Base-by-base conservation (phyloP, 2,797 vertebrate species). In the Urophycis tenuis region DNA sequence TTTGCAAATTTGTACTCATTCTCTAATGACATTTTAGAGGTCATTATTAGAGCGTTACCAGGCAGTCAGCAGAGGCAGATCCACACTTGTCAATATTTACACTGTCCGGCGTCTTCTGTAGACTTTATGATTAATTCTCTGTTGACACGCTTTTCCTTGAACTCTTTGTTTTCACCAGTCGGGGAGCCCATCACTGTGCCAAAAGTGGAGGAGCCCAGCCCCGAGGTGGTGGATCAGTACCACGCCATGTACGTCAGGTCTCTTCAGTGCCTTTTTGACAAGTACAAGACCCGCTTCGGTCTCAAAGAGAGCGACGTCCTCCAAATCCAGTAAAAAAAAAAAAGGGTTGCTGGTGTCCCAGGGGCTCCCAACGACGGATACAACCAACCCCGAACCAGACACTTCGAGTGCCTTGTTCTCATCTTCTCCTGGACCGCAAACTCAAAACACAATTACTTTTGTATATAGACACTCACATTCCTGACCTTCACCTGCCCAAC, bases 161-260 rank as follows among this genome's bases (percentile, higher is more conserved):
- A 11, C 33, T 73, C 1, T 67, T 77, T 60, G 0, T 53, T n/a
- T 71, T 0, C 76, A 79, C 69, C 84, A 98, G 97, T 99, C 81
- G 97, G 97, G 2, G 97, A 98, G 81, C 97, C 97, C 32, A 96
- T 99, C 90, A 97, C 96, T 0, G 90, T 99, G 80, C 97, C 97
- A 75, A 97, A 95, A 90, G 92, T 94, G 0, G 95, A 95, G 71
- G 91, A 95, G 0, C 96, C 97, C 0, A 92, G 91, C 72, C 92
- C 93, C 71, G 94, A 93, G 17, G 92, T 94, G 67, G 92, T 99
- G 78, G 94, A 97, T 71, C 88, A 95, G 72, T 99, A 97, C 88
- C 97, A 99, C 30, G 75, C 86, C 81, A 93, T 98, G 89, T 99
- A 99, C 77, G 76, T 95, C 88, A 93, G 88, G 75, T 95, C 96